Evolutionary conservation across 2,113 vertebrate genomes (phyloP).

Genomic region (Dunckerocampus dactyliophorus): DNA sequence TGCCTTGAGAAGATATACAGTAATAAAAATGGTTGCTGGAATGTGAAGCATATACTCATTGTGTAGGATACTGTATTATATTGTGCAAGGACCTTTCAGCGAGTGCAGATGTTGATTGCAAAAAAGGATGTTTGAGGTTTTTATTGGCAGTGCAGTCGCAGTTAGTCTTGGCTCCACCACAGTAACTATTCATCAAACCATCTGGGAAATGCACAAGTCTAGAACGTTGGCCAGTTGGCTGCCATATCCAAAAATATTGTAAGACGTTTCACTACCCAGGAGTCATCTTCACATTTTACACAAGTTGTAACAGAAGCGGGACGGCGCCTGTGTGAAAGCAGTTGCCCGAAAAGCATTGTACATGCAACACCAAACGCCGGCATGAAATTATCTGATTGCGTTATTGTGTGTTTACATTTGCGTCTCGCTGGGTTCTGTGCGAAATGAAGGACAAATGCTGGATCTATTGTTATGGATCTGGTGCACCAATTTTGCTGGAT

Average conservation of each 20-base stretch:
- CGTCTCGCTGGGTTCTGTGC: too few relatives aligned
- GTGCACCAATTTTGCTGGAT: too few relatives aligned
- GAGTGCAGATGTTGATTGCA: background rate
- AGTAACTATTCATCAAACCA: constrained; percentile 11
- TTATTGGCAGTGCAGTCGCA: background rate
- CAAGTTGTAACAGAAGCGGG: too few relatives aligned
- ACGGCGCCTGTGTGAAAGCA: too few relatives aligned
- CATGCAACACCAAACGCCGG: too few relatives aligned
- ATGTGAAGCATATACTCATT: background rate
- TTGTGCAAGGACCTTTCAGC: constrained; percentile 3
- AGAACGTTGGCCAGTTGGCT: constrained; percentile 4
- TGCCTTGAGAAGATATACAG: too few relatives aligned
- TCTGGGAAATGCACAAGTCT: constrained; percentile 16
- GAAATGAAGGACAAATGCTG: too few relatives aligned
- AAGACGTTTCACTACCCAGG: background rate
- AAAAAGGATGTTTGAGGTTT: background rate
- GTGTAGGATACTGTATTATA: background rate
- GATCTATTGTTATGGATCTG: too few relatives aligned
- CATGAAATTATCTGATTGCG: too few relatives aligned
- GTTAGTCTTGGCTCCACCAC: constrained; percentile 12
- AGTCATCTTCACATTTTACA: background rate
- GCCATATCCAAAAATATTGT: constrained; percentile 7
- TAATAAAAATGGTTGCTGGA: too few relatives aligned
- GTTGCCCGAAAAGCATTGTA: too few relatives aligned
- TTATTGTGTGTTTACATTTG: too few relatives aligned